phyloP scores from a whole-genome alignment of 2,888 invertebrate species.

The Isoperla grammatica region DNA sequence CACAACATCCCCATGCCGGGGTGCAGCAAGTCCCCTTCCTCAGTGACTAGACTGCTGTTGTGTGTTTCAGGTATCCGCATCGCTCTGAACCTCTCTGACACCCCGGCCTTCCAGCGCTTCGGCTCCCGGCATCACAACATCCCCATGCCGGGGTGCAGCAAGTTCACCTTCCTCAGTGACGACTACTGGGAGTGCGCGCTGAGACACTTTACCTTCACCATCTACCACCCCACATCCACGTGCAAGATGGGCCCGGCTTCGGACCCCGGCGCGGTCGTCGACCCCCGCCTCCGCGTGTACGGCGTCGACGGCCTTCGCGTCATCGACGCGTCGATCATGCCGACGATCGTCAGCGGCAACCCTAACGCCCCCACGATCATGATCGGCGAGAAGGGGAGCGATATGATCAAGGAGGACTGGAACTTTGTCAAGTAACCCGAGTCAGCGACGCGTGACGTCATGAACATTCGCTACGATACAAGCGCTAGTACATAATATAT shows the following conservation, averaged over 20 bases:
- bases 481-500: no score
- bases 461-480: no score
- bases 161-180: constrained; percentile 64
- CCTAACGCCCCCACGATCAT: constrained; percentile 86
- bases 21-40: constrained; percentile 64
- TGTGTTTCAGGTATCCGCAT: constrained; percentile 35
- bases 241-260: constrained; percentile 79
- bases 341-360: constrained; percentile 81
- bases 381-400: constrained; percentile 86
- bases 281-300: constrained; percentile 67
- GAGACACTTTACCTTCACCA: constrained; percentile 72
- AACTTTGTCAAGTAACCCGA: constrained; percentile 18
- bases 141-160: constrained; percentile 76
- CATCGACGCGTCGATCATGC: constrained; percentile 84
- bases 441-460: no score
- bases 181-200: constrained; percentile 84
- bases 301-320: constrained; percentile 73
- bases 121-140: constrained; percentile 73
- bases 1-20: constrained; percentile 77
- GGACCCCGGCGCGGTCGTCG: constrained; percentile 74
- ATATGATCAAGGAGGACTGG: constrained; percentile 87
- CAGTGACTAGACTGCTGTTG: constrained; percentile 53
- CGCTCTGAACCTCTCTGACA: constrained; percentile 56
- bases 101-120: constrained; percentile 72
- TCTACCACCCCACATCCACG: constrained; percentile 80